Evolutionary conservation across 37 sponge, comb jelly and placozoan genomes (phyloP).

Genomic region (Chondrilla cf. caribensis): DNA sequence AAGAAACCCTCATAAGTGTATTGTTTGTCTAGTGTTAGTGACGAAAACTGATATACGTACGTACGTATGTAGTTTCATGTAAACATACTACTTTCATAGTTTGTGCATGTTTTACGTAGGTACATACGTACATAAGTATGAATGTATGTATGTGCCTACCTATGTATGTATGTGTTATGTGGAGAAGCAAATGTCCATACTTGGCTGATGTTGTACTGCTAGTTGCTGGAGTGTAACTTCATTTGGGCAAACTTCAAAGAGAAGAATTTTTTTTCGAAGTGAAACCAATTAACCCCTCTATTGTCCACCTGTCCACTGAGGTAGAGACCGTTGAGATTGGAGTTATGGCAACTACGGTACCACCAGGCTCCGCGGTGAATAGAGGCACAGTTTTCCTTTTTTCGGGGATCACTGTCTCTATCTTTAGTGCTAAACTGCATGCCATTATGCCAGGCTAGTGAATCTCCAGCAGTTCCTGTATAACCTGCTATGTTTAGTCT

Average conservation of each 20-base stretch:
- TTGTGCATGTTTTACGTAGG: neutral
- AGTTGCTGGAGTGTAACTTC: neutral
- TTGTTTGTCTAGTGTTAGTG: no score
- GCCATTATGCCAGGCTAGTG: neutral
- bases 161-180: no score
- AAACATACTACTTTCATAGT: neutral
- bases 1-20: no score
- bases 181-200: neutral
- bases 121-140: neutral
- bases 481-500: slow-evolving; percentile 12
- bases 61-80: no score
- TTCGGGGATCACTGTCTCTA: neutral
- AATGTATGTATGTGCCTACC: no score
- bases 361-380: neutral
- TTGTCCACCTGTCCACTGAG: no score
- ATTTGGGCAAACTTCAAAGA: slow-evolving; percentile 17
- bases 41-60: no score
- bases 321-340: neutral
- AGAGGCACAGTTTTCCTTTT: neutral
- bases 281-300: no score
- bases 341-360: neutral
- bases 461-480: neutral
- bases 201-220: no score
- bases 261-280: no score
- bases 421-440: slow-evolving; percentile 9